Conservation (phyloP, 53 echinoderm and acorn worm genomes). For the Luidia sarsii region DNA sequence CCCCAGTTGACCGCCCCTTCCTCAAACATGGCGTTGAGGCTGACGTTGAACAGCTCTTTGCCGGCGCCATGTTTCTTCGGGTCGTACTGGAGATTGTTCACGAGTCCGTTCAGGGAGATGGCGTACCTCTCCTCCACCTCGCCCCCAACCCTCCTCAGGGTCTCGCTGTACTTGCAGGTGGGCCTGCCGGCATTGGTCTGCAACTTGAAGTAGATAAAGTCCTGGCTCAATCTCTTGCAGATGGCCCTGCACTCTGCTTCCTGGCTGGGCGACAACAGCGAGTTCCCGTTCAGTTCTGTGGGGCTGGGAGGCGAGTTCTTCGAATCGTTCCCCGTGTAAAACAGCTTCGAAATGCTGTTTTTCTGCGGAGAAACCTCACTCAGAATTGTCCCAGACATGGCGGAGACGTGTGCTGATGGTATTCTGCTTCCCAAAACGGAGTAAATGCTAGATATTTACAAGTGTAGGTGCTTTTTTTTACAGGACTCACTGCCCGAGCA, state of each 20-base stretch:
- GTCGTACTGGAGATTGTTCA: conserved; percentile 85
- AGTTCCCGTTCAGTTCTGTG: conserved; percentile 62
- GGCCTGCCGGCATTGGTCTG: conserved; percentile 46
- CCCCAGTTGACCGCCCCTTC: conserved; percentile 98
- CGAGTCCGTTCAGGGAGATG: conserved; percentile 90
- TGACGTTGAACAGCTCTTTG: conserved; percentile 76
- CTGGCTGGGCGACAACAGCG: conserved; percentile 16
- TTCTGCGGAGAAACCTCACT: conserved; percentile 67
- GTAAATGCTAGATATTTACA: background rate
- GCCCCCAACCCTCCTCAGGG: conserved; percentile 91
- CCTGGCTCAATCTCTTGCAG: conserved; percentile 71
- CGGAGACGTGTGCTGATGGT: background rate
- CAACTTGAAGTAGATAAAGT: conserved; percentile 83
- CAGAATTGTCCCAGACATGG: conserved; percentile 69
- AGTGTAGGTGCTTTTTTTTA: background rate
- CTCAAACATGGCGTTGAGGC: conserved; percentile 98
- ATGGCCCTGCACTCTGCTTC: conserved; percentile 60
- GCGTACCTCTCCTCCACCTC: conserved; percentile 94
- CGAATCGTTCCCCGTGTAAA: conserved; percentile 54
- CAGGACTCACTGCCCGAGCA: background rate
- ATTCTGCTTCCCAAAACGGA: background rate
- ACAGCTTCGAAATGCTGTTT: conserved; percentile 64
- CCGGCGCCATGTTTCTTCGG: conserved; percentile 86
- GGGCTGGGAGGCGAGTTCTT: conserved; percentile 74
- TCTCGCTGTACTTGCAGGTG: conserved; percentile 74